phyloP scores from a whole-genome alignment of 1,140 invertebrate genomes.

The Saccostrea echinata region DNA sequence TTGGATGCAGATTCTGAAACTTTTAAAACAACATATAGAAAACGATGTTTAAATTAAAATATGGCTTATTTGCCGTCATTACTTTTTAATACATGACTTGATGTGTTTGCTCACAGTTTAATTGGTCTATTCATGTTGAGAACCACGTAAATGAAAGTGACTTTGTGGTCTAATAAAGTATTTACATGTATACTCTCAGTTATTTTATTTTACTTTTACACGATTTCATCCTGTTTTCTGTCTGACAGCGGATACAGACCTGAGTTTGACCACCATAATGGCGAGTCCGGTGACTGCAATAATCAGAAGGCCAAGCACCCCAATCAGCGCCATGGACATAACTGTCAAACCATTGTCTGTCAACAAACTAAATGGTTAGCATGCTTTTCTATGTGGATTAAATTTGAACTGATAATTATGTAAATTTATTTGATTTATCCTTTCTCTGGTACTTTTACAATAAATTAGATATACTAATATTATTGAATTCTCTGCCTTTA shows the following conservation, averaged over 20 bases:
- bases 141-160: too few relatives aligned
- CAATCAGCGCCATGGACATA: background rate
- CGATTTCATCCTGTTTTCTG: background rate
- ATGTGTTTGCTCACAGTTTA: too few relatives aligned
- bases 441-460: too few relatives aligned
- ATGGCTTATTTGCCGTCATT: too few relatives aligned
- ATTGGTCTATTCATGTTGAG: too few relatives aligned
- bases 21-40: too few relatives aligned
- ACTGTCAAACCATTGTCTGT: slow-evolving; percentile 8
- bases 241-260: background rate
- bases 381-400: background rate
- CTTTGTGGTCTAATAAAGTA: too few relatives aligned
- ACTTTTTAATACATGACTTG: too few relatives aligned
- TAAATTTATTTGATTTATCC: background rate
- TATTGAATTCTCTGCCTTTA: background rate
- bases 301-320: background rate
- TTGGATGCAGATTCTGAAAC: too few relatives aligned
- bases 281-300: background rate
- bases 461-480: background rate
- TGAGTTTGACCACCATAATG: slow-evolving; percentile 24
- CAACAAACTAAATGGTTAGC: background rate
- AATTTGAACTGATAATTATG: background rate
- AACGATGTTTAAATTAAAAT: too few relatives aligned
- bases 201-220: too few relatives aligned
- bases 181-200: too few relatives aligned